Percentiles rank a stretch among this genome's conserved stretches.
Evolutionary conservation across 2,888 invertebrate species (phyloP).

Genomic region (Tenodera sinensis): DNA sequence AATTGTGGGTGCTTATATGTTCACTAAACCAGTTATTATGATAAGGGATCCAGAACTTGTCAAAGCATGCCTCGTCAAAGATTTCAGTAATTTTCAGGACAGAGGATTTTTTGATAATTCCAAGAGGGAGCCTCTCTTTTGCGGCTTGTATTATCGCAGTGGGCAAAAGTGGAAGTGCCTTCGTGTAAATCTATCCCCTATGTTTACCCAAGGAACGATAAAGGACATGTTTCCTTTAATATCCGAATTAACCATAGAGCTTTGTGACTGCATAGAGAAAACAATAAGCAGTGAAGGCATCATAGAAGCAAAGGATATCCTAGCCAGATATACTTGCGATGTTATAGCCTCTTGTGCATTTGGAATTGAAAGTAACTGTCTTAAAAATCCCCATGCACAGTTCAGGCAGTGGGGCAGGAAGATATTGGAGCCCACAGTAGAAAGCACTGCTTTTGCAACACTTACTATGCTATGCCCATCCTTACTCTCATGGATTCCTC

Average conservation of each 20-base stretch:
- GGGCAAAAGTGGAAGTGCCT: neutral
- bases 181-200: neutral
- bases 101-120: neutral
- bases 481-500: neutral
- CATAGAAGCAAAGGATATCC: slow-evolving; percentile 29
- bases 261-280: slow-evolving; percentile 31
- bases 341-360: slow-evolving; percentile 45
- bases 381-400: slow-evolving; percentile 42
- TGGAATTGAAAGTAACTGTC: slow-evolving; percentile 43
- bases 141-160: slow-evolving; percentile 29
- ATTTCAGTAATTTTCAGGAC: neutral
- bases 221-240: neutral
- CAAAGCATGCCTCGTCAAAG: neutral
- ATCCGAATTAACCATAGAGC: slow-evolving; percentile 24
- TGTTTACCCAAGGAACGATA: neutral
- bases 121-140: neutral
- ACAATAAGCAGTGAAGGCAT: slow-evolving; percentile 20
- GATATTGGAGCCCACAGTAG: slow-evolving; percentile 38
- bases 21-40: slow-evolving; percentile 43
- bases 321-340: slow-evolving; percentile 35
- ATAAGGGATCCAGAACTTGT: neutral
- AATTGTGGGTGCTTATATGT: slow-evolving; percentile 22
- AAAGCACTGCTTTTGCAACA: slow-evolving; percentile 38
- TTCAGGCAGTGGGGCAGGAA: slow-evolving; percentile 39
- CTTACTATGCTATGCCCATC: slow-evolving; percentile 26